Evolutionary conservation across 2,113 vertebrate species (phyloP).

Genomic region (Myodes glareolus): DNA sequence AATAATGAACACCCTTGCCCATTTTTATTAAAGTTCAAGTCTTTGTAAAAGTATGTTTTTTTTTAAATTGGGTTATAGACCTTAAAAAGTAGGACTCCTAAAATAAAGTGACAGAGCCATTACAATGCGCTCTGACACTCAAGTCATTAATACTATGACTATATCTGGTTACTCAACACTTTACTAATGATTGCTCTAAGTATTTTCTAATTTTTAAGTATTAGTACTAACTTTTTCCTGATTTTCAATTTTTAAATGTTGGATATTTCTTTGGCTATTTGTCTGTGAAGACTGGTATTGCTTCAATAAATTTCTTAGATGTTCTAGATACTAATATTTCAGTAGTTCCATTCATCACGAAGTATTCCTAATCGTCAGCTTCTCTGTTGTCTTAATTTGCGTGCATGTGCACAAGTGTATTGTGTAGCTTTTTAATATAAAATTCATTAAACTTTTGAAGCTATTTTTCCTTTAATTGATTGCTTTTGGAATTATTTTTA

Average conservation of each 20-base stretch:
- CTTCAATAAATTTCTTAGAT: background rate
- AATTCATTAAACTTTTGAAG: constrained; percentile 14
- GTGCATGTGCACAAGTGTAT: background rate
- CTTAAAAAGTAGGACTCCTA: background rate
- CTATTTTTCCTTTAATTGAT: background rate
- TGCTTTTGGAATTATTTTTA: background rate
- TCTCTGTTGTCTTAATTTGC: background rate
- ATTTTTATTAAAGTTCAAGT: constrained; percentile 36
- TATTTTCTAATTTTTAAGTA: background rate
- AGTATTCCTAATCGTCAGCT: background rate
- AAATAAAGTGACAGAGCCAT: background rate
- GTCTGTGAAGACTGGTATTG: background rate
- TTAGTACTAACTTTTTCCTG: background rate
- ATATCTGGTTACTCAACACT: background rate
- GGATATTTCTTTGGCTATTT: background rate
- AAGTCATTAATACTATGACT: background rate
- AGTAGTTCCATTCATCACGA: constrained; percentile 23
- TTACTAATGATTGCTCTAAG: background rate
- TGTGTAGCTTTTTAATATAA: background rate
- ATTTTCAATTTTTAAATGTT: constrained; percentile 1
- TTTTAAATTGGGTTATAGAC: background rate
- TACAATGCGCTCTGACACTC: background rate
- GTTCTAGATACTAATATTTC: background rate
- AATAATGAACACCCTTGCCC: background rate
- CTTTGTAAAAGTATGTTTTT: background rate